Evolutionary conservation across 2,113 vertebrate species (phyloP), one percentile per base, ranked within the genome.

Genomic region (Leucopsar rothschildi): DNA sequence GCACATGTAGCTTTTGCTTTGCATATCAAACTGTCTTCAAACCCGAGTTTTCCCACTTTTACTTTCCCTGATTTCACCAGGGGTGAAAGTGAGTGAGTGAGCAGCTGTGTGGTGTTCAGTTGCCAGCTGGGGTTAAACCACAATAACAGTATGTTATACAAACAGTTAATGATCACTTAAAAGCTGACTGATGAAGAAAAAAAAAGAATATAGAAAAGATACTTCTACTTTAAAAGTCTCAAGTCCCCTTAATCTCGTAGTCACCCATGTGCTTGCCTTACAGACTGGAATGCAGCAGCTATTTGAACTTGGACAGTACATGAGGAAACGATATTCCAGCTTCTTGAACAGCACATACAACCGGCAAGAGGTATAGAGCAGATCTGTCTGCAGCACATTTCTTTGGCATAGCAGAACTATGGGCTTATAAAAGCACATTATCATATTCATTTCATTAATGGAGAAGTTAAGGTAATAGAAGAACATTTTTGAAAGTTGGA

Each of bases 221-320:
- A 61, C 2, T 35, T 56, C 12, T 31, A 55, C 18, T 29, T 63
- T 68, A 55, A 44, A n/a, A 60, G 37, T 59, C 21, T 47, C 10
- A 6, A 65, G 1, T 35, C 15, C 64, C 31, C 12, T 60, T 53
- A 89, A 69, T 39, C 59, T 90, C 53, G 10, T 31, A 24, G 55
- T 82, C 31, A 39, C 23, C 39, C 77, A 35, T 93, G 16, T 93
- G 35, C 33, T 96, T 75, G 81, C 70, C 88, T 94, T 40, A 15
- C 94, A 99, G 99, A 82, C 97, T 95, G 99, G 99, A 88, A 99
- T 99, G 97, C 97, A 97, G 86, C 98, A 99, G 92, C 98, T 98
- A 3, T 98, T 98, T 93, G 97, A 98, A 83, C 98, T 99, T 75
- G 99, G 99, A 66, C 69, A 90, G 47, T 98, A 98, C 72, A 72